Evolutionary conservation across 2,888 invertebrate genomes (phyloP).

Genomic region (Ophion slaviceki): DNA sequence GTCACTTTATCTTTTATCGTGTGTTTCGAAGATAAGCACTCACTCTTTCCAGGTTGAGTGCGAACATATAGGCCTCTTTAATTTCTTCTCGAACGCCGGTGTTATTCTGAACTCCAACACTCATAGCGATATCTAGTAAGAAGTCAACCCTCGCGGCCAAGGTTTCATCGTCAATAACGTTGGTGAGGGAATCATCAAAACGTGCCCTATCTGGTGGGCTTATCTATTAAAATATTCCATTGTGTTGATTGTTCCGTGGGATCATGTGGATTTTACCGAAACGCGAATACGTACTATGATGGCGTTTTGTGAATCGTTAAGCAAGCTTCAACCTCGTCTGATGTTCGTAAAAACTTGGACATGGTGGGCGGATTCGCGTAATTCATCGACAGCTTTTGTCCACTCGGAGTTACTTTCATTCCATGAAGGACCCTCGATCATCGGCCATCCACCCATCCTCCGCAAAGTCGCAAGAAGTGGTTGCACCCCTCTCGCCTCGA

Average conservation of each 20-base stretch:
- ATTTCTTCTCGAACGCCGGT: conserved; percentile 88
- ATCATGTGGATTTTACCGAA: conserved; percentile 74
- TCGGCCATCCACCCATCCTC: conserved; percentile 83
- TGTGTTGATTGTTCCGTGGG: too few relatives aligned
- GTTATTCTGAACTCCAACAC: conserved; percentile 91
- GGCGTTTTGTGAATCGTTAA: conserved; percentile 92
- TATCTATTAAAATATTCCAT: too few relatives aligned
- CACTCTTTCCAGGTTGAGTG: conserved; percentile 95
- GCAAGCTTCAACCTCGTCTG: conserved; percentile 93
- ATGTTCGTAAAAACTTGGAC: conserved; percentile 96
- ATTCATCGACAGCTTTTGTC: conserved; percentile 92
- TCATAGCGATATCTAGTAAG: conserved; percentile 88
- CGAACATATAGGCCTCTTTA: conserved; percentile 87
- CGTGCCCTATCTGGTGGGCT: too few relatives aligned
- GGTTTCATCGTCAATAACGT: too few relatives aligned
- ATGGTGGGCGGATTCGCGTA: conserved; percentile 92
- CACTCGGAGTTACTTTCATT: conserved; percentile 89
- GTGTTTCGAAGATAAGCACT: conserved; percentile 85
- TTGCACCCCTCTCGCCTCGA: conserved; percentile 90
- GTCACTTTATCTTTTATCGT: too few relatives aligned
- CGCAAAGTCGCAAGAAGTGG: conserved; percentile 90
- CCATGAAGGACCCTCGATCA: conserved; percentile 90
- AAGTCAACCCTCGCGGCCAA: conserved; percentile 76
- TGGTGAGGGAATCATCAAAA: too few relatives aligned
- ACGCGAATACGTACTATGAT: conserved; percentile 90